Conservation (phyloP, 2,113 vertebrate genomes). For the Raja brachyura region DNA sequence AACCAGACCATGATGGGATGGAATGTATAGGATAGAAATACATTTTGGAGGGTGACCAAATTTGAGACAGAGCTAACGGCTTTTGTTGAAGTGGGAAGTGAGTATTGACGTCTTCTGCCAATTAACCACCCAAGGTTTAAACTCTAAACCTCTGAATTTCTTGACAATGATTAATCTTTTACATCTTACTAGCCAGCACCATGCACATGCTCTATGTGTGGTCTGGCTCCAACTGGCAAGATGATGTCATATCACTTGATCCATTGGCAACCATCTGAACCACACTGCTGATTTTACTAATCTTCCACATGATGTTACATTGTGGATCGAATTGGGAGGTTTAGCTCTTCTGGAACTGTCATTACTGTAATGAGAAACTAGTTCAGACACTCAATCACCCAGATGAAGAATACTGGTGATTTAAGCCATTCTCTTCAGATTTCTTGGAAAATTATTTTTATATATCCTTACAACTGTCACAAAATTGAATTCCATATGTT, state of each 20-base stretch:
- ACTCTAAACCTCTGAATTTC: background rate
- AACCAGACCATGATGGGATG: no score
- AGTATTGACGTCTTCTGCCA: background rate
- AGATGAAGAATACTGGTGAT: background rate
- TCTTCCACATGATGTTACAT: background rate
- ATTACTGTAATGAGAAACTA: background rate
- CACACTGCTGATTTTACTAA: background rate
- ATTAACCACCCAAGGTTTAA: background rate
- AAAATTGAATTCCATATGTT: conserved; percentile 27
- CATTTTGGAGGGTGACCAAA: no score
- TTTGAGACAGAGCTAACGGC: background rate
- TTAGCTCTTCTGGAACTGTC: background rate
- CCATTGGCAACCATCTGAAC: background rate
- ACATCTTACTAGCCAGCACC: background rate
- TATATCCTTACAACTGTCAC: background rate
- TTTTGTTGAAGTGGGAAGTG: background rate
- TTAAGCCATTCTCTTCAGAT: background rate
- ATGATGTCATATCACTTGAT: background rate
- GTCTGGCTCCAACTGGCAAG: background rate
- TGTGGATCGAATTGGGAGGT: background rate
- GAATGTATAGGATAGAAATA: no score
- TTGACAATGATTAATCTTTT: background rate
- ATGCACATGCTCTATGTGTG: background rate
- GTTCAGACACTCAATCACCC: background rate
- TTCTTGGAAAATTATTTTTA: background rate